Evolutionary conservation across 1,140 invertebrate genomes (phyloP).

Genomic region (Eufriesea mexicana): DNA sequence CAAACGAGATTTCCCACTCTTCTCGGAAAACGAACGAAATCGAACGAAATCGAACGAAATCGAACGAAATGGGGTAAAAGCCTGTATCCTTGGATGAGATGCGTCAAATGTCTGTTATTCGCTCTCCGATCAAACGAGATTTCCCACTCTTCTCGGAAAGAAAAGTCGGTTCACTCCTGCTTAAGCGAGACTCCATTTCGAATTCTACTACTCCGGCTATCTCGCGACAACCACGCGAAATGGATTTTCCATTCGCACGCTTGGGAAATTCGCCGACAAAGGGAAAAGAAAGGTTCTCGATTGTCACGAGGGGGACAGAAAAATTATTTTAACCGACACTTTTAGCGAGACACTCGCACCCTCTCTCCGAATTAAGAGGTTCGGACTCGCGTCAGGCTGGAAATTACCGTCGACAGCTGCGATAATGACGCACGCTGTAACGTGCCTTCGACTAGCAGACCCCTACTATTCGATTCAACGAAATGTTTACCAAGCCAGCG

Average conservation of each 20-base stretch:
- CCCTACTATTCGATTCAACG: not conserved
- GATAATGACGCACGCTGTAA: slow-evolving; percentile 21
- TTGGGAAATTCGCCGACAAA: too few species aligned
- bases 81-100: not conserved
- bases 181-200: not conserved
- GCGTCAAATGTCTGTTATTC: slow-evolving; percentile 34
- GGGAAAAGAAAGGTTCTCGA: not conserved
- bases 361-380: slow-evolving; percentile 58
- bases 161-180: slow-evolving; percentile 17
- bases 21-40: slow-evolving; percentile 9
- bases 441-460: not conserved
- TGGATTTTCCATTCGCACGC: not conserved
- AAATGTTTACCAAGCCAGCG: slow-evolving; percentile 8
- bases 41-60: not conserved
- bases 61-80: not conserved
- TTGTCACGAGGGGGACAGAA: not conserved
- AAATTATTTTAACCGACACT: slow-evolving; percentile 12
- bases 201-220: too few species aligned
- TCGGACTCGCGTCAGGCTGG: slow-evolving; percentile 47
- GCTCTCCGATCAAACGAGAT: slow-evolving; percentile 32
- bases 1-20: slow-evolving; percentile 51
- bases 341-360: slow-evolving; percentile 42
- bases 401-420: slow-evolving; percentile 56
- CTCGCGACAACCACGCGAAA: not conserved
- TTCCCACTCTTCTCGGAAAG: slow-evolving; percentile 50